A percentile compares a stretch with the other conserved stretches of the same genome.
These are phyloP conservation scores for Entelurus aequoreus DNA, from an alignment of 2,113 vertebrate genomes.

Conservation along the genomic window DNA sequence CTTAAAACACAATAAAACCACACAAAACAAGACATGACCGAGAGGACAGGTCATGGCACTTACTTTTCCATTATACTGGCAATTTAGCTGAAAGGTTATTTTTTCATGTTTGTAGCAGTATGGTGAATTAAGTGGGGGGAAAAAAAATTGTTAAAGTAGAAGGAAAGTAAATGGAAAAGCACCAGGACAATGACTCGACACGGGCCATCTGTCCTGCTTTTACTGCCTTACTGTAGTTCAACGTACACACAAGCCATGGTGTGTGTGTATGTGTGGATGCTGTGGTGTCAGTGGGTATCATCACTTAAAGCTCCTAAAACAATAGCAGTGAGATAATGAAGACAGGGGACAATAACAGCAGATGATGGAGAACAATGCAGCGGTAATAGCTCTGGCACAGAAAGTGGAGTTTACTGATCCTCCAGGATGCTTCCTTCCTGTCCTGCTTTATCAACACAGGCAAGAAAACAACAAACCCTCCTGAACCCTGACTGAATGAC, in stretches of 20 bases:
- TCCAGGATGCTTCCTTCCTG: conserved; percentile 57
- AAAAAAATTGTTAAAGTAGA: conserved; percentile 5
- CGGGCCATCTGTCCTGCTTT: conserved; percentile 44
- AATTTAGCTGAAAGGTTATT: no score
- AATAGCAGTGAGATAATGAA: conserved; percentile 54
- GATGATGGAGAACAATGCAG: conserved; percentile 54
- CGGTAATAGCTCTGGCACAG: conserved; percentile 45
- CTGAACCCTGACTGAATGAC: conserved; percentile 5
- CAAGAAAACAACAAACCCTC: conserved; percentile 44
- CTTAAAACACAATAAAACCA: no score
- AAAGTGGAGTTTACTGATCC: conserved; percentile 39
- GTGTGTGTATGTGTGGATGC: conserved; percentile 13
- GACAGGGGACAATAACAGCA: conserved; percentile 26
- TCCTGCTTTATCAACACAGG: conserved; percentile 52
- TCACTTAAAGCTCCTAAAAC: conserved; percentile 48
- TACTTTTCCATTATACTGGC: no score
- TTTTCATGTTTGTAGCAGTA: no score
- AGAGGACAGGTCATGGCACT: no score
- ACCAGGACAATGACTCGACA: conserved; percentile 30
- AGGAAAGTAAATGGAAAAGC: conserved; percentile 16
- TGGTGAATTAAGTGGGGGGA: not conserved
- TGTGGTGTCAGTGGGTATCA: conserved; percentile 37
- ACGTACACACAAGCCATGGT: conserved; percentile 1
- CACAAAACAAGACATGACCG: no score
- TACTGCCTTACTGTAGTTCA: conserved; percentile 34